Base-by-base conservation (phyloP, 2,113 vertebrate species). In the Struthidea cinerea region DNA sequence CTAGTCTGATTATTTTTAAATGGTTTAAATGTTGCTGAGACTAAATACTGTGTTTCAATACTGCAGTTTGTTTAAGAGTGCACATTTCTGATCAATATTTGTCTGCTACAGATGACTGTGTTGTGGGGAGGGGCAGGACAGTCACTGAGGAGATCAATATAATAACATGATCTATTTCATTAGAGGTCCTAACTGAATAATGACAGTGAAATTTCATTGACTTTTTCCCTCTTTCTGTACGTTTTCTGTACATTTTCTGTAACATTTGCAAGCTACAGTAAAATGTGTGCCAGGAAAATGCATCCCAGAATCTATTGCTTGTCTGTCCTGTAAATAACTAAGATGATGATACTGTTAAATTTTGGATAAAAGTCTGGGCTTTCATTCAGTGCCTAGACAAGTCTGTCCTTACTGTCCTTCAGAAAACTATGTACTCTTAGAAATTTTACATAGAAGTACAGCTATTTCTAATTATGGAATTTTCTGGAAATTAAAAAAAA, bases 91-190 rank as follows among this genome's bases (percentile, higher is more conserved):
- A 81, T 84, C 73, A 82, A 1, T 93, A 70, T 70, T 82, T 84
- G 60, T 93, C 80, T 94, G 80, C 71, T 92, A 3, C 73, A 93
- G 60, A 92, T 89, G 42, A 89, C 91, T 95, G 96, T 27, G 79
- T 93, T 84, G 52, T 90, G 41, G 95, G 97, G 97, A 98, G 97
- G 95, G 95, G 97, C 92, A 82, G 95, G 61, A 17, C 59, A 83
- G 80, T 32, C 82, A 37, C 69, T 0, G 13, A 91, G 56, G 56
- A 52, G 87, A 84, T 92, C 78, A 75, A 89, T 93, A 74, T 68
- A 90, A 85, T 68, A 95, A 53, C 71, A 77, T 86, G 70, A 94
- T 95, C 68, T 93, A 8, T 94, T 95, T 96, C 76, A 77, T 94
- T 84, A 93, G 55, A 41, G 57, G 7, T 74, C 52, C 82, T 89